Percentiles rank a stretch among this genome's conserved stretches.
phyloP scores from a whole-genome alignment of 1,140 invertebrate species.

The Brachionus sp. region DNA sequence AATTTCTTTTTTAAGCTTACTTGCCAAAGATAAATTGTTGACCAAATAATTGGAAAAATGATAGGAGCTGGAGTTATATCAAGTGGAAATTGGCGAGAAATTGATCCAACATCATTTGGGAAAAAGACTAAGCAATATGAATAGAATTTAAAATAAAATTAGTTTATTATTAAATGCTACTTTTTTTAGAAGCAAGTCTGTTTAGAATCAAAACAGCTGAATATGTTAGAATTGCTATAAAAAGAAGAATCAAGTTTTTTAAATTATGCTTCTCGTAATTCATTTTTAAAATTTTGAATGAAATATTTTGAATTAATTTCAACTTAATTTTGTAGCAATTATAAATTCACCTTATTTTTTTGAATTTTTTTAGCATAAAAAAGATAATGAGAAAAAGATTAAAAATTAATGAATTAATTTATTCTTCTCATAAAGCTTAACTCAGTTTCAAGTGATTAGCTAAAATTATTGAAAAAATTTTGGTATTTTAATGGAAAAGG shows the following conservation, averaged over 20 bases:
- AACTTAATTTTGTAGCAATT: background rate
- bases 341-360: background rate
- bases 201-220: background rate
- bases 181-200: slow-evolving; percentile 13
- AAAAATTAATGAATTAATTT: background rate
- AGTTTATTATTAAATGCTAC: background rate
- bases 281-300: slow-evolving; percentile 7
- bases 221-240: background rate
- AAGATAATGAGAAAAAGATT: background rate
- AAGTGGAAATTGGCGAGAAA: background rate
- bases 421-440: background rate
- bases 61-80: slow-evolving; percentile 15
- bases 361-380: background rate
- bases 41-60: slow-evolving; percentile 11
- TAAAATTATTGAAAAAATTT: background rate
- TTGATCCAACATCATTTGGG: slow-evolving; percentile 2
- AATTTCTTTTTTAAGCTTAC: background rate
- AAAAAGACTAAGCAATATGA: background rate
- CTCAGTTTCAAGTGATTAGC: background rate
- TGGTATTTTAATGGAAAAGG: background rate
- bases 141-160: background rate
- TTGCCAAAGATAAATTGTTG: slow-evolving; percentile 20
- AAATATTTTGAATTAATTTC: background rate
- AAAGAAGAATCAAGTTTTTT: background rate
- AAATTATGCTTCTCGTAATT: background rate